Conservation (phyloP, 2,888 invertebrate genomes). For the Psylliodes chrysocephalus region DNA sequence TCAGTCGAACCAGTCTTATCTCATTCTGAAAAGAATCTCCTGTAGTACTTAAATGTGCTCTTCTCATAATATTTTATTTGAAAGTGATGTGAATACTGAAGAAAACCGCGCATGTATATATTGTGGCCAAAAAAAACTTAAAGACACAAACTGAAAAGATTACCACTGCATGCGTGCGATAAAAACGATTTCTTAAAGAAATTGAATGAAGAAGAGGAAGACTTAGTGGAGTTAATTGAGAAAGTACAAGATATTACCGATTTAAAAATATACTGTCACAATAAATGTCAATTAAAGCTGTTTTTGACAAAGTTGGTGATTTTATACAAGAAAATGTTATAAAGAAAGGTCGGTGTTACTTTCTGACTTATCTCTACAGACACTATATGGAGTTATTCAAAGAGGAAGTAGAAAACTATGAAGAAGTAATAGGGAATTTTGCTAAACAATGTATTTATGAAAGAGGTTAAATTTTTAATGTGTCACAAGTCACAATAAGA, state of each 20-base stretch:
- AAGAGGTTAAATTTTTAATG: slow-evolving; percentile 44
- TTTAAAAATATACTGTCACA: slow-evolving; percentile 45
- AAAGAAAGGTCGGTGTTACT: slow-evolving; percentile 49
- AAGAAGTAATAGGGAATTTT: slow-evolving; percentile 10
- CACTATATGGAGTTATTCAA: slow-evolving; percentile 47
- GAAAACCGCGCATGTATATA: slow-evolving; percentile 32
- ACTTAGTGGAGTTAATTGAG: slow-evolving; percentile 38
- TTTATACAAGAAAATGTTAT: slow-evolving; percentile 48
- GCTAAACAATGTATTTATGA: slow-evolving; percentile 41
- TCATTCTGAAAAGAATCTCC: slow-evolving; percentile 29
- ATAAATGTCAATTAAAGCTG: slow-evolving; percentile 39
- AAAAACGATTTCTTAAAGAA: slow-evolving; percentile 31
- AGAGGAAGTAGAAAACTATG: slow-evolving; percentile 26
- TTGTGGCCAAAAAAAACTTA: slow-evolving; percentile 40
- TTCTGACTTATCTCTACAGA: slow-evolving; percentile 48
- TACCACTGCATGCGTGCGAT: slow-evolving; percentile 30
- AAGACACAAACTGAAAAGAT: slow-evolving; percentile 33
- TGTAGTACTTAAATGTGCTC: slow-evolving; percentile 24
- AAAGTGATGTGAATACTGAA: slow-evolving; percentile 27
- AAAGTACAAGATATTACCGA: slow-evolving; percentile 38
- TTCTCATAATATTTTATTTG: slow-evolving; percentile 32
- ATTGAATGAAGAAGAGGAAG: slow-evolving; percentile 37
- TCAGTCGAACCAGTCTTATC: slow-evolving; percentile 27
- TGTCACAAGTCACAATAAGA: slow-evolving; percentile 50
- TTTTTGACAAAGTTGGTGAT: slow-evolving; percentile 47